A percentile compares a stretch with the other conserved stretches of the same genome.
These are phyloP conservation scores for Lysandra bellargus DNA, from an alignment of 2,888 invertebrate genomes.

Conservation along the genomic window DNA sequence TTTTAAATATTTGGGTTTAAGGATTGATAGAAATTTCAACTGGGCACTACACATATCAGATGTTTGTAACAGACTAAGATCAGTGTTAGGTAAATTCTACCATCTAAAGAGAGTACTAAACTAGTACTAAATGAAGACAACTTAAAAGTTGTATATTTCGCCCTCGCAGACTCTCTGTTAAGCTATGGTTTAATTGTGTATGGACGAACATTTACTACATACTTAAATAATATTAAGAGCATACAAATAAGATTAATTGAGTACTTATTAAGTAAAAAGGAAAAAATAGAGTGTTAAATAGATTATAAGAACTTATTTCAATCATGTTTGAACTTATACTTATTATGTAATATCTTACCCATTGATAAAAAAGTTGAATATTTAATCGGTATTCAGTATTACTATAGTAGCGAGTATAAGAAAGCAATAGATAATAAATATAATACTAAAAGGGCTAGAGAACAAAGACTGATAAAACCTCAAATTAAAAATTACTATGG, in stretches of 20 bases:
- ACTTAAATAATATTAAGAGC: neutral
- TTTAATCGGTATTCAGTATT: too few species aligned
- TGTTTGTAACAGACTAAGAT: neutral
- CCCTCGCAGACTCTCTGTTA: neutral
- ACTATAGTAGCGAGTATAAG: too few species aligned
- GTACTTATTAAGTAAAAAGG: neutral
- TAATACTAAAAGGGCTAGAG: too few species aligned
- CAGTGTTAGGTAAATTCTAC: neutral
- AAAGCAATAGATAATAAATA: too few species aligned
- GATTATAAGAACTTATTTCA: neutral
- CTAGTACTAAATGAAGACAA: neutral
- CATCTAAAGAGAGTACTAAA: neutral
- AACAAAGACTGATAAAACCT: too few species aligned
- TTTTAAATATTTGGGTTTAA: neutral
- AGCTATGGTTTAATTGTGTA: neutral
- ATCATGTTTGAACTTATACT: too few species aligned
- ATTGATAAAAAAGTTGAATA: neutral
- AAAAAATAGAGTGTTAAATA: neutral
- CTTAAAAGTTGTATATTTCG: too few species aligned
- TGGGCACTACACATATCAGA: too few species aligned
- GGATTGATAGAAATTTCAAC: too few species aligned
- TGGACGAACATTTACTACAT: neutral
- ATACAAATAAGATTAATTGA: neutral
- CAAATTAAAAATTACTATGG: too few species aligned
- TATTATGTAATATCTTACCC: neutral